A percentile compares a stretch with the other conserved stretches of the same genome.
phyloP scores from a whole-genome alignment of 2,113 vertebrate species.

The Dascyllus trimaculatus region DNA sequence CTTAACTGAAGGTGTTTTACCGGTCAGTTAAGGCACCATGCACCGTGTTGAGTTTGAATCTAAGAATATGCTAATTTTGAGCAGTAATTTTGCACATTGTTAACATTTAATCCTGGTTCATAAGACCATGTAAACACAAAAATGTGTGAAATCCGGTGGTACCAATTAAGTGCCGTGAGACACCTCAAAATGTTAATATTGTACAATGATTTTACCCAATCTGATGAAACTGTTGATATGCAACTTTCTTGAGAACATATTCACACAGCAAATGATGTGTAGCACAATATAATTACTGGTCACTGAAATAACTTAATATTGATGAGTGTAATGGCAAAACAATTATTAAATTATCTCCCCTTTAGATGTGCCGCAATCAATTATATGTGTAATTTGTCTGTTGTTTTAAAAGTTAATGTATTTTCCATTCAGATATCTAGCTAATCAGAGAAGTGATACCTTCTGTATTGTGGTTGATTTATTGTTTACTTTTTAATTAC shows the following conservation, averaged over 20 bases:
- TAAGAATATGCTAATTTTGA: not conserved
- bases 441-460: not conserved
- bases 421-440: not conserved
- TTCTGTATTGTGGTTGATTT: not conserved
- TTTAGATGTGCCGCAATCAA: not conserved
- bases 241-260: too few species aligned
- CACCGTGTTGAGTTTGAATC: not conserved
- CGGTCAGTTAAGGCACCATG: not conserved
- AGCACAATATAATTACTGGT: too few species aligned
- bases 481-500: slow-evolving; percentile 21
- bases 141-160: not conserved
- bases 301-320: not conserved
- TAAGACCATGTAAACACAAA: not conserved
- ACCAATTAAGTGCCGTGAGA: too few species aligned
- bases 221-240: too few species aligned
- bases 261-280: too few species aligned
- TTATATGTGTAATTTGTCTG: not conserved
- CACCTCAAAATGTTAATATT: too few species aligned
- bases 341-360: not conserved
- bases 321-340: not conserved
- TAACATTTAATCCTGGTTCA: not conserved
- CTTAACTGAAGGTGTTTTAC: not conserved
- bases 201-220: too few species aligned
- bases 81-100: not conserved
- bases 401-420: not conserved